Base-by-base conservation (phyloP, 2,797 vertebrate genomes). In the Malacoctenus gilli region DNA sequence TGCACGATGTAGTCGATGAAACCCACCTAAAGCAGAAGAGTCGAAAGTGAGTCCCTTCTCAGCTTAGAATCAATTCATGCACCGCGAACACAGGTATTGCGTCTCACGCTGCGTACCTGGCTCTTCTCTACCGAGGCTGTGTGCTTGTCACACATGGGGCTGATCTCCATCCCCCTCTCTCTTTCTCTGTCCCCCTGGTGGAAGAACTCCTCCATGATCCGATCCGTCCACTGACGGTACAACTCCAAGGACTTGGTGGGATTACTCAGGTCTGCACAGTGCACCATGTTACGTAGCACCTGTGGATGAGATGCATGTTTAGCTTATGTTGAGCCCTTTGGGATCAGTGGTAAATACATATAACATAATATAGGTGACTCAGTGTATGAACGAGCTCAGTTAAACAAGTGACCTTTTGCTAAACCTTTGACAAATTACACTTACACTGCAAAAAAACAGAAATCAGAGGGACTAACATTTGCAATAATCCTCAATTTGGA, bases 121-220 rank as follows among this genome's bases (percentile, higher is more conserved):
- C 95, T 98, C 84, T 98, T 98, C 61, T 99, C 97, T 79, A 99
- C 96, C 0, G 96, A 98, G 5, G 97, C 97, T 0, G 96, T 98
- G 80, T 98, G 97, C 23, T 99, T 99, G 67, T 99, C 96, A 41
- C 96, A 98, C 97, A 99, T 98, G 0, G 97, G 96, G 70, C 96
- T 99, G 82, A 99, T 99, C 66, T 99, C 97, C 95, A 99, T 98
- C 1, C 97, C 96, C 4, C 95, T 90, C 70, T 99, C 97, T 42
- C 97, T 72, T 68, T 99, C 96, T 14, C 95, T 87, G 90, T 99
- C 97, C 28, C 97, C 97, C 82, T 99, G 97, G 78, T 98, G 96
- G 91, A 99, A 99, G 88, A 99, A 99, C 79, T 99, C 97, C 22
- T 98, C 96, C 97, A 99, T 99, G 85, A 99, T 99, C 60, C 97